phyloP scores from a whole-genome alignment of 2,113 vertebrate genomes.

The Stomatorhinus ivindoensis region DNA sequence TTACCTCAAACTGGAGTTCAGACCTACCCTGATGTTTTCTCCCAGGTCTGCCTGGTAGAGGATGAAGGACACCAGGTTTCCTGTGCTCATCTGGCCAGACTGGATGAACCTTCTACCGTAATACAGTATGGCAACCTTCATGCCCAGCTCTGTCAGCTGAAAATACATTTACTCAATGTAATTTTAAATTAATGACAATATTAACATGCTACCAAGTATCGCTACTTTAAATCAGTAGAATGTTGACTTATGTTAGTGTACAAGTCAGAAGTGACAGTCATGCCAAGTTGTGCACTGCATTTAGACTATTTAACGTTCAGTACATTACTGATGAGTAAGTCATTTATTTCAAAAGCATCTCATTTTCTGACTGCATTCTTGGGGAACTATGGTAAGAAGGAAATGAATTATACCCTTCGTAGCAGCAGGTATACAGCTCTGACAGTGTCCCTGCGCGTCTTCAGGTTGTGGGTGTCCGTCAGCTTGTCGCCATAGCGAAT shows the following conservation, averaged over 20 bases:
- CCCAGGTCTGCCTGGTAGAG: slow-evolving; percentile 66
- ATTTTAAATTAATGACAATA: not conserved
- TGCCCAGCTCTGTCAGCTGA: slow-evolving; percentile 55
- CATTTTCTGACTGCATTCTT: not conserved
- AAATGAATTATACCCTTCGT: slow-evolving; percentile 51
- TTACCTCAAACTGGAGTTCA: not conserved
- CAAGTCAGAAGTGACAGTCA: not conserved
- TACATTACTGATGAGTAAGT: not conserved
- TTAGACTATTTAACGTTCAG: not conserved
- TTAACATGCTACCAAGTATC: not conserved
- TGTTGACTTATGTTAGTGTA: not conserved
- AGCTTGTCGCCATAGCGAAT: slow-evolving; percentile 55
- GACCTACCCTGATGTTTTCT: slow-evolving; percentile 48
- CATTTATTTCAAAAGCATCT: not conserved
- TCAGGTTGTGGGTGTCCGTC: slow-evolving; percentile 52
- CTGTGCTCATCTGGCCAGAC: slow-evolving; percentile 58
- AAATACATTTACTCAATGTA: not conserved
- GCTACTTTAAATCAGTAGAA: not conserved
- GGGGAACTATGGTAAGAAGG: not conserved
- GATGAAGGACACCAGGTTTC: slow-evolving; percentile 73
- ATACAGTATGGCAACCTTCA: slow-evolving; percentile 63
- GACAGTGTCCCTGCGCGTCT: slow-evolving; percentile 46
- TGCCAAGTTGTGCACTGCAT: not conserved
- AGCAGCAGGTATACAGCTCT: slow-evolving; percentile 48
- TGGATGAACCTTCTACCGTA: slow-evolving; percentile 62